Conservation (phyloP, 2,797 vertebrate species). For the Botia almorhae region DNA sequence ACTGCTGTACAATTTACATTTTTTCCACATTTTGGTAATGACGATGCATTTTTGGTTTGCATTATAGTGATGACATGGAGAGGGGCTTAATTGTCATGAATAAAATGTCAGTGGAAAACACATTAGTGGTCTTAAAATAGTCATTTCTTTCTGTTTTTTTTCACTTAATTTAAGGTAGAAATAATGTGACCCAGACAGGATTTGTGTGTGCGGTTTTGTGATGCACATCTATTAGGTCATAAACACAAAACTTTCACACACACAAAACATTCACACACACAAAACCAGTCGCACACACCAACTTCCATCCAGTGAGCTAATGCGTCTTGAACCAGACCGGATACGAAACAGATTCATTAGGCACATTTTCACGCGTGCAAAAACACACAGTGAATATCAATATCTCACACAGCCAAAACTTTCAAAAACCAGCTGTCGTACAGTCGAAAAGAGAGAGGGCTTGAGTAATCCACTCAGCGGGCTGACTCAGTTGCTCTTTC, state of each 20-base stretch:
- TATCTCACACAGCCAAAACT: conserved; percentile 17
- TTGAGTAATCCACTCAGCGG: conserved; percentile 33
- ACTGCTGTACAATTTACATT: not conserved
- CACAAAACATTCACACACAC: not conserved
- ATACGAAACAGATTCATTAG: conserved; percentile 18
- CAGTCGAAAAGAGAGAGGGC: conserved; percentile 11
- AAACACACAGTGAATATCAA: conserved; percentile 16
- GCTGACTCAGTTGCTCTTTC: conserved; percentile 42
- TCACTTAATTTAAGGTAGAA: not conserved
- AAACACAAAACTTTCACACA: not conserved
- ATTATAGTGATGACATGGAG: no score
- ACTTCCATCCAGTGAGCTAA: not conserved
- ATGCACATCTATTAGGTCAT: not conserved
- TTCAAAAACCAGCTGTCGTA: conserved; percentile 36
- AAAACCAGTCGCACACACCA: not conserved
- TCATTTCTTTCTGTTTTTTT: not conserved
- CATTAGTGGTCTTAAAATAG: no score
- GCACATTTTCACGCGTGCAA: not conserved
- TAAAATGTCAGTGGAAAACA: not conserved
- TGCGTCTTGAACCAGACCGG: conserved; percentile 19
- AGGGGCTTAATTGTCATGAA: not conserved
- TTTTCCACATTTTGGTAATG: no score
- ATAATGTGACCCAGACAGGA: no score
- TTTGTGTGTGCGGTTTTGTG: not conserved
- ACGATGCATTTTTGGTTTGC: no score